Evolutionary conservation across 2,888 invertebrate species (phyloP).

Genomic region (Branchellion lobata): DNA sequence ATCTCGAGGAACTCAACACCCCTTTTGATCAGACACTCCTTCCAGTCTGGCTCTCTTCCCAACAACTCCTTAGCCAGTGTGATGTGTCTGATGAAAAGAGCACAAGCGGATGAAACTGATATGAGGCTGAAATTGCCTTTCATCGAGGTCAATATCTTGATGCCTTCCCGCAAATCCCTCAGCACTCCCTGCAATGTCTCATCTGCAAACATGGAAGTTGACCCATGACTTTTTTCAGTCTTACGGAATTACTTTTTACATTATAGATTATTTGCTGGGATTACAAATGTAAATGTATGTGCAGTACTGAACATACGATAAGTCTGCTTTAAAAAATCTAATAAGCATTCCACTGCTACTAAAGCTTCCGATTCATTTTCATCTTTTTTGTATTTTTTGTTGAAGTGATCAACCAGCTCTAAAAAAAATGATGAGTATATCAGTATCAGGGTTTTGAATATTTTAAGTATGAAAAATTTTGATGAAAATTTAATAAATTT

Average conservation of each 20-base stretch:
- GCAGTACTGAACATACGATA: background rate
- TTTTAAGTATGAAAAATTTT: no score
- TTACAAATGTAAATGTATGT: no score
- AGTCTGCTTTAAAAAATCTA: background rate
- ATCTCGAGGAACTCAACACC: constrained; percentile 20
- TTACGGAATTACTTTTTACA: background rate
- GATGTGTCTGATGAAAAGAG: constrained; percentile 6
- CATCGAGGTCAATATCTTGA: constrained; percentile 7
- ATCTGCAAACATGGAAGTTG: background rate
- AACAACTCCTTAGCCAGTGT: background rate
- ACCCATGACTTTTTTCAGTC: no score
- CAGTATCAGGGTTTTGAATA: no score
- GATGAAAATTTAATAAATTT: no score
- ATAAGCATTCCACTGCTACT: background rate
- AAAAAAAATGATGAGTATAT: background rate
- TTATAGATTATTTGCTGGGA: no score
- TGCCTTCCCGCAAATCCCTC: constrained; percentile 14
- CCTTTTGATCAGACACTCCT: constrained; percentile 27
- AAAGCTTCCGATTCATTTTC: constrained; percentile 10
- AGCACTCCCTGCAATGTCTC: constrained; percentile 24
- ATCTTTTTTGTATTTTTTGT: constrained; percentile 5
- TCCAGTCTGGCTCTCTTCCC: background rate
- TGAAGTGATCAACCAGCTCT: background rate
- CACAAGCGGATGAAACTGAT: constrained; percentile 10
- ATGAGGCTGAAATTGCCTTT: background rate